Evolutionary conservation across 2,888 invertebrate genomes (phyloP), one percentile per base, ranked within the genome.

Genomic region (Phyllotreta cruciferae): DNA sequence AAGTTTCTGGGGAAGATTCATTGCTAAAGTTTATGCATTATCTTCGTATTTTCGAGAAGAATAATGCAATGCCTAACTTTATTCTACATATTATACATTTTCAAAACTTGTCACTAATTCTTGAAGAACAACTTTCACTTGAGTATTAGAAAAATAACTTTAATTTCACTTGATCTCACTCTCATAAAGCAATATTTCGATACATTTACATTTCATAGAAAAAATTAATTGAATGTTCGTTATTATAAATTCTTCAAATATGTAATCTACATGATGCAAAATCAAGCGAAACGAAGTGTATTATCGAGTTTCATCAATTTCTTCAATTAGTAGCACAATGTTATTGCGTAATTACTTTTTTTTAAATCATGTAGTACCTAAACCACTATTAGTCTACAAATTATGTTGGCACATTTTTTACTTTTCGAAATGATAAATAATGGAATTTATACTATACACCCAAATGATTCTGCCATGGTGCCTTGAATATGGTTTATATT

Each of bases 351-450:
- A n/a, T 41, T 41, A 41, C n/a, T 41, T 41, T n/a, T 9, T 9
- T 38, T 52, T 52, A 6, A 38, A 49, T 37, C 52, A 54, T 63
- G 39, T 56, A 47, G 49, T 58, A 39, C 47, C 57, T 61, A 64
- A 61, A 53, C 64, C 34, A 38, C 64, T 64, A 64, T 36, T 61
- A 61, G 47, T 60, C 53, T 64, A 64, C 52, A 56, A 60, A 61
- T 64, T 56, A 60, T 34, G 42, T 64, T 64, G 64, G 64, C 64
- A 64, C 64, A 64, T 44, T 61, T 61, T 64, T 49, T 61, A 60
- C 52, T 49, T 64, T 56, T 45, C 41, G 56, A 42, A 56, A 50
- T 41, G 35, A 56, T 63, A 65, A 63, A 64, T 61, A 64, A 60
- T 58, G 53, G 62, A 37, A 45, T 56, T 47, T 45, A 50, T 50